phyloP scores from a whole-genome alignment of 2,113 vertebrate species.

The Sinosuthora webbiana region DNA sequence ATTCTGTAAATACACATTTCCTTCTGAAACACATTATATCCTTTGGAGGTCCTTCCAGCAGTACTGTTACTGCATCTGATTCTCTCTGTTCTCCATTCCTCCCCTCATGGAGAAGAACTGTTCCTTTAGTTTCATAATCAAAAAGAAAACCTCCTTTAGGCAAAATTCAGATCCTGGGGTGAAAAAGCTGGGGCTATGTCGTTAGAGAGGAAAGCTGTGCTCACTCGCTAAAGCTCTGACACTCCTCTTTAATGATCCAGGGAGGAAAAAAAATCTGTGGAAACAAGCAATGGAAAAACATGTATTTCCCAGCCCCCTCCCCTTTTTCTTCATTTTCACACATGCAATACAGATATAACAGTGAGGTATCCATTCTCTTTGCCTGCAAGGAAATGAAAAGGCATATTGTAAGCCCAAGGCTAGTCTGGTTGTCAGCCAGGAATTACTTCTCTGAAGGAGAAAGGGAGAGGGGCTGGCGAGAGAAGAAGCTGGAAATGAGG shows the following conservation, averaged over 20 bases:
- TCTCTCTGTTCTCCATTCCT: neutral
- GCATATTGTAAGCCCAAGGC: constrained; percentile 49
- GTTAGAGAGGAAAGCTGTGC: neutral
- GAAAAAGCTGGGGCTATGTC: neutral
- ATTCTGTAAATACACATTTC: neutral
- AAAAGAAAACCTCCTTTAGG: neutral
- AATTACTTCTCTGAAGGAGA: constrained; percentile 58
- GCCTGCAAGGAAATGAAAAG: constrained; percentile 72
- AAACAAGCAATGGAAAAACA: neutral
- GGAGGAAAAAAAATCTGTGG: neutral
- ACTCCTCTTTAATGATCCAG: neutral
- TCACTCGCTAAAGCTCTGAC: neutral
- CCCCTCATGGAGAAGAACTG: neutral
- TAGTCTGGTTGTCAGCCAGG: constrained; percentile 71
- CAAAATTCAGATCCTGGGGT: neutral
- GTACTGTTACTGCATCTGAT: neutral
- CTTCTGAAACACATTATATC: neutral
- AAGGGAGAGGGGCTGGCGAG: neutral
- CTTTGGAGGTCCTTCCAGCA: neutral
- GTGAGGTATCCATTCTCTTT: constrained; percentile 58
- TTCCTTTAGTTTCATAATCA: neutral
- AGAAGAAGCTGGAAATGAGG: constrained; percentile 4
- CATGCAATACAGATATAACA: neutral
- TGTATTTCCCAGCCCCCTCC: neutral
- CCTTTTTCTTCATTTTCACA: neutral